Conservation (phyloP, 2,113 vertebrate species). For the Myanophis thanlyinensis region DNA sequence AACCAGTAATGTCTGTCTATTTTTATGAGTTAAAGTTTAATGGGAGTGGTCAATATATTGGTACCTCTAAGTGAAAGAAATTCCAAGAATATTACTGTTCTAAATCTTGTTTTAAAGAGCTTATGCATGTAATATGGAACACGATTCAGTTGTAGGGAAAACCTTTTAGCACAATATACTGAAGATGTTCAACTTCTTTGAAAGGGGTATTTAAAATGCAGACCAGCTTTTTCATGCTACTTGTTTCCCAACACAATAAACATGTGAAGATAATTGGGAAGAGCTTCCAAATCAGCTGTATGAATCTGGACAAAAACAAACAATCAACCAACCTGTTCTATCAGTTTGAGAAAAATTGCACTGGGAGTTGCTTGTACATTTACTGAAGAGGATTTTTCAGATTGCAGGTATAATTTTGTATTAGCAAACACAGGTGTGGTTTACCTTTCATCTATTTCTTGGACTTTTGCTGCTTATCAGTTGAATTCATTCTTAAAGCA, state of each 20-base stretch:
- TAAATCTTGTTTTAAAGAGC: neutral
- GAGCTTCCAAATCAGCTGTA: neutral
- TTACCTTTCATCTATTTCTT: neutral
- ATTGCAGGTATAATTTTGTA: neutral
- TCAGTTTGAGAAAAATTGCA: neutral
- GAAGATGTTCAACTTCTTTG: neutral
- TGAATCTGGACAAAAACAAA: neutral
- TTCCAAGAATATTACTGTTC: neutral
- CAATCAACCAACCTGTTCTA: neutral
- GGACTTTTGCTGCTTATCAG: neutral
- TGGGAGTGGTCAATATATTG: neutral
- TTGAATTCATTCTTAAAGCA: neutral
- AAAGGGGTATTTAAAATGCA: neutral
- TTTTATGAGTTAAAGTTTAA: neutral
- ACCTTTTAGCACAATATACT: neutral
- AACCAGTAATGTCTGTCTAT: neutral
- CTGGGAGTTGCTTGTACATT: neutral
- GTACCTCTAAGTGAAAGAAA: neutral
- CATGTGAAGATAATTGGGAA: neutral
- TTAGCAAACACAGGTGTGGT: neutral
- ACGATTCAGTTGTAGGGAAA: neutral
- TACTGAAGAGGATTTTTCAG: neutral
- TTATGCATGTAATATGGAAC: neutral
- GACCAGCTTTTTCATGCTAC: neutral
- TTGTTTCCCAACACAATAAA: neutral